These are phyloP conservation scores for Coenonympha glycerion DNA, from an alignment of 2,888 invertebrate genomes.

Conservation along the genomic window DNA sequence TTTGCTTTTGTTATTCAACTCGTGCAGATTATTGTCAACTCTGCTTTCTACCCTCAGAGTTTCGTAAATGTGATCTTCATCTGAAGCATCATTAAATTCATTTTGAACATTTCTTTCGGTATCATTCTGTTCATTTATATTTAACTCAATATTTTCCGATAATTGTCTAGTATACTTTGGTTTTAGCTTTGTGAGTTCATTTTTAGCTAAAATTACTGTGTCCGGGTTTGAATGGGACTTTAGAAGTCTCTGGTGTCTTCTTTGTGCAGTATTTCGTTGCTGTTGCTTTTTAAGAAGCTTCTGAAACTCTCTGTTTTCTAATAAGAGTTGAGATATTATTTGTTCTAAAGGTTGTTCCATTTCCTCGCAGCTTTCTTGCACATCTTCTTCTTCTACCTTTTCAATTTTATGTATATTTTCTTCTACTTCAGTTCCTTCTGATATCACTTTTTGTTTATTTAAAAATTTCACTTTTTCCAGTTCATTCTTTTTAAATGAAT, in stretches of 20 bases:
- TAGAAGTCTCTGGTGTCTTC: conserved; percentile 72
- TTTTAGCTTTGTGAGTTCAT: conserved; percentile 49
- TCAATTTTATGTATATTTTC: conserved; percentile 46
- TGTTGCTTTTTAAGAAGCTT: conserved; percentile 85
- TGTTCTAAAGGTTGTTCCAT: conserved; percentile 80
- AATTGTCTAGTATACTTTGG: conserved; percentile 56
- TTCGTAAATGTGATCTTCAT: conserved; percentile 78
- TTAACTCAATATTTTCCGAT: conserved; percentile 50
- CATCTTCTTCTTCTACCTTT: conserved; percentile 33
- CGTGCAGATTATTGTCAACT: conserved; percentile 46
- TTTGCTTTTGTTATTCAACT: conserved; percentile 51
- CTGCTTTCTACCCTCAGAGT: conserved; percentile 69
- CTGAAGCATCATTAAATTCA: conserved; percentile 43
- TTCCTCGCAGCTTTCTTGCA: conserved; percentile 52
- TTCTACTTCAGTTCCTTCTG: conserved; percentile 61
- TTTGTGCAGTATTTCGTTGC: conserved; percentile 70
- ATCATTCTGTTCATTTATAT: conserved; percentile 34
- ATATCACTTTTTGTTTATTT: conserved; percentile 68
- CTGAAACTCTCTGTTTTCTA: conserved; percentile 89
- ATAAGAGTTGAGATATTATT: conserved; percentile 87
- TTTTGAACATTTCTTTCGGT: conserved; percentile 35
- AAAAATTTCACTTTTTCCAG: conserved; percentile 69
- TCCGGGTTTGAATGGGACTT: conserved; percentile 73
- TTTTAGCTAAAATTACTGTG: conserved; percentile 64
- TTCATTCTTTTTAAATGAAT: conserved; percentile 73